These are phyloP conservation scores for Aradophagus sp. DNA, from an alignment of 1,140 invertebrate species.

Conservation along the genomic window DNA sequence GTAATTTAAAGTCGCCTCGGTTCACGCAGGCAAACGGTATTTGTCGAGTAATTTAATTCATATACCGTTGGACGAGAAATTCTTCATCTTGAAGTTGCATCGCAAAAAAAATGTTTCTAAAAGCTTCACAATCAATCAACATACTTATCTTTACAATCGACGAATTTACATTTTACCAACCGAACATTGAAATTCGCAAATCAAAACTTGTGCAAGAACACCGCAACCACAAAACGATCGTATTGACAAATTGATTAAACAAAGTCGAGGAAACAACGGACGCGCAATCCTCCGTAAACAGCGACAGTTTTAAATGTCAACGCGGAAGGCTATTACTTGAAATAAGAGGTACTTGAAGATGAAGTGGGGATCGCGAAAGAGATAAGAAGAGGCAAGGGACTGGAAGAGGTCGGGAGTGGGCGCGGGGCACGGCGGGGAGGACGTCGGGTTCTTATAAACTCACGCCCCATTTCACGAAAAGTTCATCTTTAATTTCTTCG, in stretches of 20 bases:
- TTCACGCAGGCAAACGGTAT: too few species aligned
- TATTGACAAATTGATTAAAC: constrained; percentile 38
- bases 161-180: too few species aligned
- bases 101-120: too few species aligned
- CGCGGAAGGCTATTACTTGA: constrained; percentile 57
- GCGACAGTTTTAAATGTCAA: constrained; percentile 54
- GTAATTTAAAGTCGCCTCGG: too few species aligned
- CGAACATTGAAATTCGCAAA: too few species aligned
- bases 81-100: too few species aligned
- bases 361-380: constrained; percentile 52
- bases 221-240: background rate
- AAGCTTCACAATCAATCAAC: too few species aligned
- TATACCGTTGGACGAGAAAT: too few species aligned
- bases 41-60: too few species aligned
- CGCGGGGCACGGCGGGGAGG: constrained; percentile 10
- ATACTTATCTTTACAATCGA: too few species aligned
- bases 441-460: constrained; percentile 71
- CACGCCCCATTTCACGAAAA: constrained; percentile 73
- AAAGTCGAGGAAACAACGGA: constrained; percentile 6
- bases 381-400: constrained; percentile 45
- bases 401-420: too few species aligned
- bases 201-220: too few species aligned
- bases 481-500: constrained; percentile 76
- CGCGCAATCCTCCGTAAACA: constrained; percentile 49
- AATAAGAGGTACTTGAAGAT: constrained; percentile 57